Conservation (phyloP, 2,113 vertebrate species). For the Theropithecus gelada region DNA sequence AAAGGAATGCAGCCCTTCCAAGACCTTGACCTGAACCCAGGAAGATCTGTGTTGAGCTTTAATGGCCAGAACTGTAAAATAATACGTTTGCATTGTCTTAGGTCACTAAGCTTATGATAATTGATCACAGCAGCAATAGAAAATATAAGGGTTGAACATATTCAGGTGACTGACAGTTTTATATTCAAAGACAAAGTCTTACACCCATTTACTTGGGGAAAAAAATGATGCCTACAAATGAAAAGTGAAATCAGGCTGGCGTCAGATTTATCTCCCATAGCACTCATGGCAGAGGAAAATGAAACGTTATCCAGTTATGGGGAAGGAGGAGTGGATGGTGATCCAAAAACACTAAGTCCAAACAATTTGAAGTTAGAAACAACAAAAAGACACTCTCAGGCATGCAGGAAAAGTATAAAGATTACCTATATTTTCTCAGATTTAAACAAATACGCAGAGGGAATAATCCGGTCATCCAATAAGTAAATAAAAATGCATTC, state of each 20-base stretch:
- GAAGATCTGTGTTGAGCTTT: not conserved
- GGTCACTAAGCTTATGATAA: not conserved
- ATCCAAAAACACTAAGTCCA: not conserved
- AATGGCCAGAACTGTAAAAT: not conserved
- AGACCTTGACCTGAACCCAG: too few relatives aligned
- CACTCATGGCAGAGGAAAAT: not conserved
- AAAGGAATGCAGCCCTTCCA: not conserved
- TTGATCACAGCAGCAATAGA: not conserved
- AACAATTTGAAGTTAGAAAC: not conserved
- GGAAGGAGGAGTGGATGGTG: too few relatives aligned
- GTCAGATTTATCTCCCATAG: not conserved
- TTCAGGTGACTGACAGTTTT: not conserved
- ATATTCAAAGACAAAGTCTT: not conserved
- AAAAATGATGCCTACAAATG: not conserved
- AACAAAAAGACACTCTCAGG: not conserved
- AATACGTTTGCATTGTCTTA: not conserved
- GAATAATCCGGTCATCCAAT: not conserved
- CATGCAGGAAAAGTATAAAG: not conserved
- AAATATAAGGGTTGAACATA: not conserved
- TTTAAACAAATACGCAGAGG: not conserved
- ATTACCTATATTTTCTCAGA: not conserved
- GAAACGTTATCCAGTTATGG: not conserved
- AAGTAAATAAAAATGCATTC: not conserved
- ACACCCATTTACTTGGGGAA: not conserved
- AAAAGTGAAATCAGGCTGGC: not conserved